phyloP scores from a whole-genome alignment of 1,140 invertebrate species.

The Limonius californicus region DNA sequence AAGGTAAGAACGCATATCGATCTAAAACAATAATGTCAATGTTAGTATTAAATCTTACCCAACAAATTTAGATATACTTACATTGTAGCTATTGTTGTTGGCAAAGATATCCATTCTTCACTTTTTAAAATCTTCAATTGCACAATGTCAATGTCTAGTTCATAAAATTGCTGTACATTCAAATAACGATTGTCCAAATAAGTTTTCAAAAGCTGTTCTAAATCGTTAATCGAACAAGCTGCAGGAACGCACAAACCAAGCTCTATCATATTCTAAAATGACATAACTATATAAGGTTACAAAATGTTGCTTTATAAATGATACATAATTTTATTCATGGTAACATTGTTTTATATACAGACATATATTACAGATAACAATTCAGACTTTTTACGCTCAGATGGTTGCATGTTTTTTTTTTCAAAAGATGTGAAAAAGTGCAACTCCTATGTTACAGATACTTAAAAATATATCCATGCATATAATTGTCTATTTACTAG shows the following conservation, averaged over 20 bases:
- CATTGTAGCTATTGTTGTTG: constrained; percentile 33
- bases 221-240: constrained; percentile 31
- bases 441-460: no score
- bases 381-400: no score
- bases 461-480: no score
- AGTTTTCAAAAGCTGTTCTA: constrained; percentile 22
- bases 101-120: constrained; percentile 26
- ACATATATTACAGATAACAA: no score
- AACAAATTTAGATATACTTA: constrained; percentile 17
- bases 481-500: no score
- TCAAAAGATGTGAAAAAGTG: no score
- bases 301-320: no score
- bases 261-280: constrained; percentile 32
- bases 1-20: constrained; percentile 13
- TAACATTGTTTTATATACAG: no score
- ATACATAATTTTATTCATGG: no score
- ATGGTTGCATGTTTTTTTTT: no score
- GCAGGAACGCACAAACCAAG: constrained; percentile 37
- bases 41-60: neutral
- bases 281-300: no score
- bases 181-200: constrained; percentile 29
- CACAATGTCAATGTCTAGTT: constrained; percentile 28
- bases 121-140: constrained; percentile 26
- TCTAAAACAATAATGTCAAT: constrained; percentile 21
- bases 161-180: constrained; percentile 28